phyloP scores from a whole-genome alignment of 2,888 invertebrate species.

The Invenusta paracnida region DNA sequence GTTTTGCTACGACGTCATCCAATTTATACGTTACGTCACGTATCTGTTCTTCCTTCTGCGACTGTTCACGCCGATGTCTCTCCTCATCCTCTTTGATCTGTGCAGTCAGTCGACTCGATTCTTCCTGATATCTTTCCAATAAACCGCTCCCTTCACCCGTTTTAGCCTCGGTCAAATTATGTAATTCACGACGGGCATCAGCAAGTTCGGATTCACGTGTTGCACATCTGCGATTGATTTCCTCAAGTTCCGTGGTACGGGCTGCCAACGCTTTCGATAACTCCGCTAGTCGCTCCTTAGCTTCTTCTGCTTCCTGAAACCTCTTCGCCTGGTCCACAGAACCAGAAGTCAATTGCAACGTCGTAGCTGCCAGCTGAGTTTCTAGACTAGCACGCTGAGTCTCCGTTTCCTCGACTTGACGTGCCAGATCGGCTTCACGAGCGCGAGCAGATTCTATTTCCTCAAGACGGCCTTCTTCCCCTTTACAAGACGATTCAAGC shows the following conservation, averaged over 20 bases:
- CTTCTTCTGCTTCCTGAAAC: not conserved
- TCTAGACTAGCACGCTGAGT: not conserved
- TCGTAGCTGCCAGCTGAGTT: not conserved
- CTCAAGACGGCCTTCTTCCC: not conserved
- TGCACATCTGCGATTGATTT: not conserved
- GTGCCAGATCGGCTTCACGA: not conserved
- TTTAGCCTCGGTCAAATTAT: not conserved
- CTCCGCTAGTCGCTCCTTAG: not conserved
- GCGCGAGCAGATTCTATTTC: not conserved
- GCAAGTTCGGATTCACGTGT: not conserved
- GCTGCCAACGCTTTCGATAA: not conserved
- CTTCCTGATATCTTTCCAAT: not conserved
- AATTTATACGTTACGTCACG: not conserved
- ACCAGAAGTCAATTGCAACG: not conserved
- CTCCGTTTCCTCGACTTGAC: not conserved
- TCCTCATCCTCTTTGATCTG: not conserved
- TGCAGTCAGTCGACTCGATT: not conserved
- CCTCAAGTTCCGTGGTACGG: not conserved
- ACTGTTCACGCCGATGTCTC: not conserved
- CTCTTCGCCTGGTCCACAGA: not conserved
- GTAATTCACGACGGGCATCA: not conserved
- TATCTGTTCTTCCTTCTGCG: not conserved
- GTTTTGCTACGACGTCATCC: not conserved
- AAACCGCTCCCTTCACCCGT: not conserved
- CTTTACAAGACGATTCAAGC: not conserved